Evolutionary conservation across 2,888 invertebrate species (phyloP).

Genomic region (Eucera pruinosa): DNA sequence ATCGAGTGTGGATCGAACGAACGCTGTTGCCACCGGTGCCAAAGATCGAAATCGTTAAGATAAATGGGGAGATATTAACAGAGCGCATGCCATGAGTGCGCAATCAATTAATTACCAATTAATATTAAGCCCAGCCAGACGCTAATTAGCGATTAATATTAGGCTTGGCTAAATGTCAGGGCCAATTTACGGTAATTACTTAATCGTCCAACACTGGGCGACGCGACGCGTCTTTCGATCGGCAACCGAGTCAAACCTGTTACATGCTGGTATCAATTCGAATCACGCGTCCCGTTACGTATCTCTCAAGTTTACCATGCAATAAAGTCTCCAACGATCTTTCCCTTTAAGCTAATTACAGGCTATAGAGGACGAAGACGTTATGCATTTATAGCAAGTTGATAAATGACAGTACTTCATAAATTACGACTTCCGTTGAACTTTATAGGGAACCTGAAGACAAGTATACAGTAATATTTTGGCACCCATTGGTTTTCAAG

Average conservation of each 20-base stretch:
- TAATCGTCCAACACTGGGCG: constrained; percentile 61
- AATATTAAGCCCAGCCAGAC: constrained; percentile 46
- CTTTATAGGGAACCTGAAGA: too few relatives aligned
- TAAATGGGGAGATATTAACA: constrained; percentile 58
- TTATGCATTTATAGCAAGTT: too few relatives aligned
- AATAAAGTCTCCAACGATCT: constrained; percentile 53
- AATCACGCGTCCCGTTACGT: constrained; percentile 52
- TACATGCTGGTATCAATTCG: constrained; percentile 55
- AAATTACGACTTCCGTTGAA: too few relatives aligned
- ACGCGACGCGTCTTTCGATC: constrained; percentile 49
- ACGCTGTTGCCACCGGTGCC: constrained; percentile 40
- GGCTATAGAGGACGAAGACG: too few relatives aligned
- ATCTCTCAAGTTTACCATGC: constrained; percentile 56
- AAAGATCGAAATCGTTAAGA: constrained; percentile 65
- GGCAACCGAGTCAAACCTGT: constrained; percentile 66
- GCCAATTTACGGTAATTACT: constrained; percentile 70
- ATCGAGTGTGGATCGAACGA: neutral
- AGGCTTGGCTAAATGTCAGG: constrained; percentile 44
- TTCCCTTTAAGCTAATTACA: constrained; percentile 54
- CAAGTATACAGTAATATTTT: too few relatives aligned
- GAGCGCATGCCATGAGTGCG: constrained; percentile 22
- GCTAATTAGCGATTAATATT: constrained; percentile 62
- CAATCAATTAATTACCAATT: constrained; percentile 66
- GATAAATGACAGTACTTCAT: too few relatives aligned
- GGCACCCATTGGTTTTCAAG: too few relatives aligned